Evolutionary conservation across 2,113 vertebrate genomes (phyloP).

Genomic region (Pampusana beccarii): DNA sequence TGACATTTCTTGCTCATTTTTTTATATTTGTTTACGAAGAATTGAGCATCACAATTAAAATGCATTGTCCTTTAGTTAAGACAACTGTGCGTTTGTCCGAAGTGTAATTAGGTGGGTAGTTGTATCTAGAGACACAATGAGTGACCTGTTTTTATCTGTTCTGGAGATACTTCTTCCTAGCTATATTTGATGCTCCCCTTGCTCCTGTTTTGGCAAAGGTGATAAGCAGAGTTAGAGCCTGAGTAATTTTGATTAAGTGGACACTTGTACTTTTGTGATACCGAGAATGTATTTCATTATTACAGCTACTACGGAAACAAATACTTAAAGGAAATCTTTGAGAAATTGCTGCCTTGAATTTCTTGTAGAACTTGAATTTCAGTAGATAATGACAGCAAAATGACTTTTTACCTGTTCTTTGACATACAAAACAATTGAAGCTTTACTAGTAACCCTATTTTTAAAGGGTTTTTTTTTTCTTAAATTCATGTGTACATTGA

Average conservation of each 20-base stretch:
- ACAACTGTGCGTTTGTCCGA: neutral
- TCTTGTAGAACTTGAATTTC: neutral
- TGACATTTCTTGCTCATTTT: neutral
- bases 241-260: neutral
- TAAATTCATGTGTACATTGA: neutral
- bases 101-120: constrained; percentile 30
- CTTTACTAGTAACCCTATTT: neutral
- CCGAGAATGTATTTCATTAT: neutral
- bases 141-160: neutral
- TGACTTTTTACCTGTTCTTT: neutral
- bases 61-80: neutral
- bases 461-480: neutral
- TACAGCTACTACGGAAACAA: neutral
- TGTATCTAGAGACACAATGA: neutral
- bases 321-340: neutral
- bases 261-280: neutral
- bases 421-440: neutral
- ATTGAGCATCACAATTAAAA: neutral
- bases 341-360: neutral
- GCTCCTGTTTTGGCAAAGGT: neutral
- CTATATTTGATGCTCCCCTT: neutral
- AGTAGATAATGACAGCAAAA: neutral
- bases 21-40: neutral
- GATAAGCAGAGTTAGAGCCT: neutral
- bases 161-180: neutral